Conservation (phyloP, 1,140 invertebrate genomes). For the Dolichoris vasculosae region DNA sequence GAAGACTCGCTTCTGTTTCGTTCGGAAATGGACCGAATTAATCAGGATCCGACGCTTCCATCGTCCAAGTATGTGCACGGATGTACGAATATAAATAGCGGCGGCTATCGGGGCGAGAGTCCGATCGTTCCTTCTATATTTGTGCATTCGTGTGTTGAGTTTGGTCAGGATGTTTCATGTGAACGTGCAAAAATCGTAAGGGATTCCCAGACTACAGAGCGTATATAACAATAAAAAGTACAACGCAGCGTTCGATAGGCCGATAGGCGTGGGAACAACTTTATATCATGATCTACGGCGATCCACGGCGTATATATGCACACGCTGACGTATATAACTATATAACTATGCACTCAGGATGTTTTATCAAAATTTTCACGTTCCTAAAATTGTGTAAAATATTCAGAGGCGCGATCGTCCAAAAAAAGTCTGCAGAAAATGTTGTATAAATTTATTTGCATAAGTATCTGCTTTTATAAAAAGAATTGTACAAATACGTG, state of each 20-base stretch:
- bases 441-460: not conserved
- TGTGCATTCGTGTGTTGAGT: slow-evolving; percentile 62
- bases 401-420: not conserved
- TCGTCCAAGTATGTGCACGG: no score
- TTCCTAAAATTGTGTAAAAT: slow-evolving; percentile 12
- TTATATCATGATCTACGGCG: not conserved
- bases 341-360: not conserved
- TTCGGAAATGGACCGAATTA: not conserved
- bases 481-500: not conserved
- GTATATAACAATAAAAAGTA: not conserved
- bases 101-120: slow-evolving; percentile 48
- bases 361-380: not conserved
- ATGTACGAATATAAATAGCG: not conserved
- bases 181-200: slow-evolving; percentile 45
- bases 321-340: not conserved
- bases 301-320: not conserved
- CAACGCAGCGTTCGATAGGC: not conserved
- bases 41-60: no score
- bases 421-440: not conserved
- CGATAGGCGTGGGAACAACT: not conserved
- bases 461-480: not conserved
- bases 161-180: slow-evolving; percentile 60
- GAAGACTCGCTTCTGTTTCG: not conserved
- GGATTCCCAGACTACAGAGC: not conserved
- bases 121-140: slow-evolving; percentile 56